Evolutionary conservation across 2,797 vertebrate species (phyloP).

Genomic region (Borostomias antarcticus): DNA sequence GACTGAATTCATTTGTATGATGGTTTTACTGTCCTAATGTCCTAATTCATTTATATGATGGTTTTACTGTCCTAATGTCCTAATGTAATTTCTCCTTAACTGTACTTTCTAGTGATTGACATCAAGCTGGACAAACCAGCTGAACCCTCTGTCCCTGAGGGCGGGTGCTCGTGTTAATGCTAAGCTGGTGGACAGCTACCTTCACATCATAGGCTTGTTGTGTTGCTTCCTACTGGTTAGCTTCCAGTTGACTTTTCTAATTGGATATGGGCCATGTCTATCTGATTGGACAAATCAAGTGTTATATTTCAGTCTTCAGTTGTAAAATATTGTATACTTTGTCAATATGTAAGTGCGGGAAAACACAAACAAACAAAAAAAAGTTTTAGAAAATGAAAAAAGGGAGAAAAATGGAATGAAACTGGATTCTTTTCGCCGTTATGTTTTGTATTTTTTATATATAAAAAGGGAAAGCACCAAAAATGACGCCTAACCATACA

Average conservation of each 20-base stretch:
- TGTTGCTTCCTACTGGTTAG: conserved; percentile 94
- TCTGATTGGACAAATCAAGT: conserved; percentile 80
- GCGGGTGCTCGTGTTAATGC: conserved; percentile 93
- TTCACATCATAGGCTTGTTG: conserved; percentile 88
- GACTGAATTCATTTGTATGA: neutral
- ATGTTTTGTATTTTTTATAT: conserved; percentile 94
- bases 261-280: conserved; percentile 80
- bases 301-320: conserved; percentile 82
- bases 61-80: neutral
- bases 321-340: conserved; percentile 94
- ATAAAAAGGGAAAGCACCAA: conserved; percentile 84
- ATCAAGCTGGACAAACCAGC: conserved; percentile 92
- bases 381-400: conserved; percentile 69
- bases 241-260: conserved; percentile 85
- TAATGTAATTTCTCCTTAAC: conserved; percentile 58
- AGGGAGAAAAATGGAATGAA: conserved; percentile 55
- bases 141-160: conserved; percentile 84
- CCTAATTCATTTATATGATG: neutral
- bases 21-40: neutral
- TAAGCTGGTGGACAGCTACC: conserved; percentile 76
- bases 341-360: conserved; percentile 89
- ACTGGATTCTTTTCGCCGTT: conserved; percentile 76
- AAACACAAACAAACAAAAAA: conserved; percentile 66
- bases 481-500: conserved; percentile 74
- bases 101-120: conserved; percentile 82